Conservation (phyloP, 2,888 invertebrate genomes). For the Drosophila rellima region DNA sequence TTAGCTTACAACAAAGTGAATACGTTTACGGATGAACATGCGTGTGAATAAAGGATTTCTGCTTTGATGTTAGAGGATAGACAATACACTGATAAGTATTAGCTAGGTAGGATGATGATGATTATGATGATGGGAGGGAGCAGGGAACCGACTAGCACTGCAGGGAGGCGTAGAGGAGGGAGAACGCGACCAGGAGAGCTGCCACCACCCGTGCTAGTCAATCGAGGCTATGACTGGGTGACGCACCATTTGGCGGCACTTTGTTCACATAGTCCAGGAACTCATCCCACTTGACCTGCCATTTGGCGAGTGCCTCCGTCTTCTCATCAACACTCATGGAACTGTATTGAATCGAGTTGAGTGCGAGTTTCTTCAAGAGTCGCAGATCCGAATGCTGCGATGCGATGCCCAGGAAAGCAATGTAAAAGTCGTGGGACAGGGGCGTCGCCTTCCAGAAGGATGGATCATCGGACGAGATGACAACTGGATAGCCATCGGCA, state of each 20-base stretch:
- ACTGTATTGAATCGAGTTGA: slow-evolving; percentile 91
- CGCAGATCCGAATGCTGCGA: slow-evolving; percentile 89
- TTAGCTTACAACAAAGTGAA: slow-evolving; percentile 51
- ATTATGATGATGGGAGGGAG: neutral
- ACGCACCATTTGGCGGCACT: slow-evolving; percentile 17
- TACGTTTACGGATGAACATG: slow-evolving; percentile 34
- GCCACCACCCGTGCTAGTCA: slow-evolving; percentile 83
- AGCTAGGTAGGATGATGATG: slow-evolving; percentile 10
- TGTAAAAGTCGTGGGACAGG: slow-evolving; percentile 92
- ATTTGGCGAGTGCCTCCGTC: slow-evolving; percentile 86
- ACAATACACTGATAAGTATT: slow-evolving; percentile 23
- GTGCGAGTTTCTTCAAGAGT: slow-evolving; percentile 90
- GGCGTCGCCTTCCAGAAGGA: slow-evolving; percentile 91
- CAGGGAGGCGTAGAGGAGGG: slow-evolving; percentile 41
- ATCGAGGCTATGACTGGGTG: slow-evolving; percentile 64
- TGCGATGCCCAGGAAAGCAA: slow-evolving; percentile 91
- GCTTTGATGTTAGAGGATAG: slow-evolving; percentile 13
- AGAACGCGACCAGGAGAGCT: slow-evolving; percentile 52
- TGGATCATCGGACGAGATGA: slow-evolving; percentile 93
- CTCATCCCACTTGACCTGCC: slow-evolving; percentile 87
- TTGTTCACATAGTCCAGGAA: slow-evolving; percentile 86
- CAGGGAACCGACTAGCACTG: slow-evolving; percentile 54
- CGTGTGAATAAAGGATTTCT: slow-evolving; percentile 5
- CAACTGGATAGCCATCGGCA: slow-evolving; percentile 89
- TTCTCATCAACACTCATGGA: slow-evolving; percentile 87